A percentile compares a stretch with the other conserved stretches of the same genome.
These are phyloP conservation scores for Lasioglossum morio DNA, from an alignment of 2,888 invertebrate species.

Conservation along the genomic window DNA sequence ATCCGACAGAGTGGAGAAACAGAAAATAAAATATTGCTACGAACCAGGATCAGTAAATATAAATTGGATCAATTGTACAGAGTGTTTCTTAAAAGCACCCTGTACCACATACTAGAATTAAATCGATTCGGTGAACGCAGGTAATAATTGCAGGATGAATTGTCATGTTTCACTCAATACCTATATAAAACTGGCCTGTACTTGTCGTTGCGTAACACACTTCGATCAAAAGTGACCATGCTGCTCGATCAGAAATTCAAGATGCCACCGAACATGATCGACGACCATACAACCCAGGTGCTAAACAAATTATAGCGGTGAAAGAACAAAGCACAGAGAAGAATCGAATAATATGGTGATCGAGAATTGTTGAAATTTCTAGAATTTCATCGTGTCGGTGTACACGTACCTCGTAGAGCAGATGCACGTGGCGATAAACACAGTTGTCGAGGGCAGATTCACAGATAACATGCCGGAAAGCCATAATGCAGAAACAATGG, in stretches of 20 bases:
- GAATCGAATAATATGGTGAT: neutral
- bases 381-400: constrained; percentile 74
- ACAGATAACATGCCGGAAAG: neutral
- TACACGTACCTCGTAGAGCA: constrained; percentile 76
- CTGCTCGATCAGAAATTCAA: constrained; percentile 78
- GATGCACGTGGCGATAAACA: constrained; percentile 75
- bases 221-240: constrained; percentile 73
- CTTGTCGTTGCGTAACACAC: constrained; percentile 62
- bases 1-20: neutral
- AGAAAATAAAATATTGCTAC: constrained; percentile 34
- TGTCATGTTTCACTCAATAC: constrained; percentile 75
- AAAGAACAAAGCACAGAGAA: neutral
- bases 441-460: constrained; percentile 62
- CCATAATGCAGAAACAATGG: constrained; percentile 25
- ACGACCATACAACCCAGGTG: constrained; percentile 73
- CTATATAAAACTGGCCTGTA: constrained; percentile 76
- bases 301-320: neutral
- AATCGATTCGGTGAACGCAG: neutral
- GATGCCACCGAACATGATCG: constrained; percentile 48
- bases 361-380: neutral
- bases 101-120: neutral
- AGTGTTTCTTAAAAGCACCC: neutral
- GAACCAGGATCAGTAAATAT: constrained; percentile 42
- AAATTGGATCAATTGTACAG: neutral
- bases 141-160: constrained; percentile 72